Percentiles rank a stretch among this genome's conserved stretches.
Conservation (phyloP, 2,888 invertebrate species). For the Drosophila dives region DNA sequence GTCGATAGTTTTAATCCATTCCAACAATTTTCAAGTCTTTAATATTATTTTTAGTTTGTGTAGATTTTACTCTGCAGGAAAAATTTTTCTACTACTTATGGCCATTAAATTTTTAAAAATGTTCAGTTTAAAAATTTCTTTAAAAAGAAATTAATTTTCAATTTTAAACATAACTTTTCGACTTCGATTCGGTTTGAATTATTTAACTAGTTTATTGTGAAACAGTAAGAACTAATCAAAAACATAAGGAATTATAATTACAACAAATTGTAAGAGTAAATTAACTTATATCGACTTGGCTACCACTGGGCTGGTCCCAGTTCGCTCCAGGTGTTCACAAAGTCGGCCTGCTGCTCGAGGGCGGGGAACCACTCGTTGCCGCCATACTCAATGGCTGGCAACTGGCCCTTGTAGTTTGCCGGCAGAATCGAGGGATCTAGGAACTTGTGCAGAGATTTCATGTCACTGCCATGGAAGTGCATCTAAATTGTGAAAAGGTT, state of each 20-base stretch:
- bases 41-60: not conserved
- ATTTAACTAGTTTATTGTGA: slow-evolving; percentile 74
- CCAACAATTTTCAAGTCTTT: too few relatives aligned
- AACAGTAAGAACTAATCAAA: slow-evolving; percentile 69
- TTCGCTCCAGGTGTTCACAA: slow-evolving; percentile 89
- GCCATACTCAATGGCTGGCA: slow-evolving; percentile 91
- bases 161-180: not conserved
- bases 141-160: not conserved
- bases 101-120: not conserved
- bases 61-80: not conserved
- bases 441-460: slow-evolving; percentile 91
- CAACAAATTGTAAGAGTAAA: slow-evolving; percentile 55
- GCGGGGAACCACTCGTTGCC: slow-evolving; percentile 92
- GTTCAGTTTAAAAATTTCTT: not conserved
- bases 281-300: slow-evolving; percentile 51
- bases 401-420: slow-evolving; percentile 90
- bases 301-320: slow-evolving; percentile 88
- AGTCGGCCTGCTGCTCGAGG: slow-evolving; percentile 88
- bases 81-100: not conserved
- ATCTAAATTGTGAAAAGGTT: slow-evolving; percentile 86
- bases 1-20: too few relatives aligned
- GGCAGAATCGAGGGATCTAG: slow-evolving; percentile 89
- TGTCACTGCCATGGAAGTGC: slow-evolving; percentile 93
- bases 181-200: slow-evolving; percentile 26
- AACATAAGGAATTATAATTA: slow-evolving; percentile 55